Conservation (phyloP, 1,140 invertebrate species). For the Caerostris extrusa region DNA sequence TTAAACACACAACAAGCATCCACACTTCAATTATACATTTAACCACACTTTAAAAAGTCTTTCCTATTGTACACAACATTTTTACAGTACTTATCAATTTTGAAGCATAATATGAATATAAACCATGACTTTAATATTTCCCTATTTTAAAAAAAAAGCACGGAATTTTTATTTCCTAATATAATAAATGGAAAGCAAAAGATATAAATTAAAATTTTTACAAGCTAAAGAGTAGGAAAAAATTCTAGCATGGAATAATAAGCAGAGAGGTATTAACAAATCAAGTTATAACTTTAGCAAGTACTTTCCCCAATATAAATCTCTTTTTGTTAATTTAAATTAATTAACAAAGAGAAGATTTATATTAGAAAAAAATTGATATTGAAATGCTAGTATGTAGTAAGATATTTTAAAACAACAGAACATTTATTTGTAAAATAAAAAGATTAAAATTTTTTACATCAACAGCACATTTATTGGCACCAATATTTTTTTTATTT, state of each 20-base stretch:
- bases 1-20: neutral
- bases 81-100: conserved; percentile 8
- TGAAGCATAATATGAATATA: neutral
- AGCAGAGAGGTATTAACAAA: neutral
- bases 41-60: neutral
- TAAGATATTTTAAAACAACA: too few species aligned
- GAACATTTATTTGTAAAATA: too few species aligned
- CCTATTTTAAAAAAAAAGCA: neutral
- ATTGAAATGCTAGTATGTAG: too few species aligned
- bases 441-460: neutral
- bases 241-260: neutral
- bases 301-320: too few species aligned
- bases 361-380: too few species aligned
- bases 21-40: neutral
- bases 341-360: too few species aligned
- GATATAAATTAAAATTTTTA: neutral
- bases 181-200: neutral
- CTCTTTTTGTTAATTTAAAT: too few species aligned
- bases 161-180: neutral
- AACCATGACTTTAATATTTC: too few species aligned
- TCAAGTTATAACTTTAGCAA: too few species aligned
- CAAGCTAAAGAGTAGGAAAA: too few species aligned
- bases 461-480: neutral
- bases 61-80: conserved; percentile 5
- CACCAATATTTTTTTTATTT: neutral